Conservation (phyloP, 2,113 vertebrate species). For the Cathartes aura region DNA sequence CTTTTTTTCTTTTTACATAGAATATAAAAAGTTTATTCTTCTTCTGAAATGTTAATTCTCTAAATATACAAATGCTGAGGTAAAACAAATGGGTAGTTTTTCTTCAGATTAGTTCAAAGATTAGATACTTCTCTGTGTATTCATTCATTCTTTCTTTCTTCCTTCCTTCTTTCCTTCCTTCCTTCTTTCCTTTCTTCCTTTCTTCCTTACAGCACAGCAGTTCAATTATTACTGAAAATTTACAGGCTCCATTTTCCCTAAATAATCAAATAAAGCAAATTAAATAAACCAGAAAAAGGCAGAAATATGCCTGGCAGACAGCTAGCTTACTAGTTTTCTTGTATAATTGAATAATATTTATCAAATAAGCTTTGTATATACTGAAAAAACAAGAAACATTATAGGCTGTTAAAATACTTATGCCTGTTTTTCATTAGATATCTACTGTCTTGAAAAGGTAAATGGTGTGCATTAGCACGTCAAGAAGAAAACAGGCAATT, state of each 20-base stretch:
- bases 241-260: conserved; percentile 37
- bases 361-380: conserved; percentile 30
- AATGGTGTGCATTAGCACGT: neutral
- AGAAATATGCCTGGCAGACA: conserved; percentile 46
- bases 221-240: conserved; percentile 23
- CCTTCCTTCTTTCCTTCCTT: neutral
- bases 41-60: neutral
- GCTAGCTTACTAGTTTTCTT: conserved; percentile 29
- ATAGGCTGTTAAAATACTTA: neutral
- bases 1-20: neutral
- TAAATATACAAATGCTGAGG: neutral
- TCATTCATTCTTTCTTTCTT: neutral
- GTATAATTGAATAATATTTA: conserved; percentile 63
- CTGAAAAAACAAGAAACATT: neutral
- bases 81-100: neutral
- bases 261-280: conserved; percentile 61
- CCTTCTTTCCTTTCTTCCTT: neutral
- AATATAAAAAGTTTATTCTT: neutral
- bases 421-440: neutral
- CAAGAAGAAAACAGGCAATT: neutral
- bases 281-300: conserved; percentile 38
- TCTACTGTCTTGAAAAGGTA: neutral
- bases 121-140: neutral
- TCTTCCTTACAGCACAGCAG: neutral
- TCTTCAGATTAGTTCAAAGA: neutral